Conservation (phyloP, 2,797 vertebrate species). For the Psittacula echo region DNA sequence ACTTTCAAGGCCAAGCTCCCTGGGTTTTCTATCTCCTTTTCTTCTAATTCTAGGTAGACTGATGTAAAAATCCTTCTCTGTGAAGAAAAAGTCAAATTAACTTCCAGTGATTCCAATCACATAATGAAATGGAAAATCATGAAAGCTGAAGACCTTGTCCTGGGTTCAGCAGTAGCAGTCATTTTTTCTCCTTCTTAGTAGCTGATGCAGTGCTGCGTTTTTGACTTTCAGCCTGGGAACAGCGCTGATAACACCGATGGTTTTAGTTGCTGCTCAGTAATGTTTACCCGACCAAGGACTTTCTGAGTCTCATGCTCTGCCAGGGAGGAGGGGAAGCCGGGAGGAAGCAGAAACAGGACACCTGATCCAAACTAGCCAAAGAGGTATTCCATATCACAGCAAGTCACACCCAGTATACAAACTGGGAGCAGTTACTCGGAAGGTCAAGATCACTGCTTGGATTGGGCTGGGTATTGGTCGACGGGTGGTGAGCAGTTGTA, state of each 20-base stretch:
- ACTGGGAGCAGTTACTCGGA: neutral
- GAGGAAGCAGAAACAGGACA: neutral
- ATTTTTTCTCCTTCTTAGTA: neutral
- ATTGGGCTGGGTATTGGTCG: accelerated
- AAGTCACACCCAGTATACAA: neutral
- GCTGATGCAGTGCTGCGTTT: neutral
- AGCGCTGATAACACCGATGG: neutral
- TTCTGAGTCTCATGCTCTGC: neutral
- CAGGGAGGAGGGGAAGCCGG: neutral
- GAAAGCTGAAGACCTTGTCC: neutral
- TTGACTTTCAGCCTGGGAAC: neutral
- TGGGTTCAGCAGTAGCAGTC: neutral
- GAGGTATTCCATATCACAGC: neutral
- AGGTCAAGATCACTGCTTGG: neutral
- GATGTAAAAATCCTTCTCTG: neutral
- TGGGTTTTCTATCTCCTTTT: neutral
- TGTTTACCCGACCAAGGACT: neutral
- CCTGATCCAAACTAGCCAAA: neutral
- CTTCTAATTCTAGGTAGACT: neutral
- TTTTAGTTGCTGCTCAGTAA: neutral
- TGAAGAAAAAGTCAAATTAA: neutral
- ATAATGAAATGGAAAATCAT: neutral
- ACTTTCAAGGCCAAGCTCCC: neutral
- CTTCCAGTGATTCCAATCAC: neutral
- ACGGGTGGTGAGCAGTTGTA: neutral